Percentiles rank a stretch among this genome's conserved stretches.
Evolutionary conservation across 2,888 invertebrate species (phyloP).

Genomic region (Monopis laevigella): DNA sequence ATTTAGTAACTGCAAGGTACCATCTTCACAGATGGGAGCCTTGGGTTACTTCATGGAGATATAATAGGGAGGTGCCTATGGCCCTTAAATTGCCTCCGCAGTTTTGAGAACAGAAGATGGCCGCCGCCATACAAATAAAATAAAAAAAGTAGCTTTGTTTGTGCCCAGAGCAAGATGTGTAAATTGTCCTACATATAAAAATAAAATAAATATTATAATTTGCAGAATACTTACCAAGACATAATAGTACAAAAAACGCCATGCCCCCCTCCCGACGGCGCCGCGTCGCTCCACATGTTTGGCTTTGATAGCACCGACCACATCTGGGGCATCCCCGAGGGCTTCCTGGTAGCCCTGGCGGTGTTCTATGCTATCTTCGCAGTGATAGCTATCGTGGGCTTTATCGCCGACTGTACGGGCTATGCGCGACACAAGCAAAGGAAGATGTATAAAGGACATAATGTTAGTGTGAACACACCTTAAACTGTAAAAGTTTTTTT

Average conservation of each 20-base stretch:
- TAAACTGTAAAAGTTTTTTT: too few relatives aligned
- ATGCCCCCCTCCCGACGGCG: constrained; percentile 83
- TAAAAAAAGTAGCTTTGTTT: too few relatives aligned
- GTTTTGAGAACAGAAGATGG: too few relatives aligned
- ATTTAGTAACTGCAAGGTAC: too few relatives aligned
- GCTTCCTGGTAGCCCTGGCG: constrained; percentile 68
- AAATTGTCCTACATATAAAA: too few relatives aligned
- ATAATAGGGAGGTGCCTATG: too few relatives aligned
- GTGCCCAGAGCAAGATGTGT: too few relatives aligned
- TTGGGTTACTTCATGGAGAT: too few relatives aligned
- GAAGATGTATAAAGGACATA: constrained; percentile 54
- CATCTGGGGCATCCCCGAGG: constrained; percentile 61
- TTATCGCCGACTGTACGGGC: constrained; percentile 67
- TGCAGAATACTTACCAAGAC: constrained; percentile 84
- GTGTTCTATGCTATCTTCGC: constrained; percentile 71
- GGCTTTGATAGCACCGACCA: constrained; percentile 43
- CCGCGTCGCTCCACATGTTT: constrained; percentile 69
- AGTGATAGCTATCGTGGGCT: constrained; percentile 67
- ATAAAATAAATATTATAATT: too few relatives aligned
- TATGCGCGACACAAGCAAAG: constrained; percentile 62
- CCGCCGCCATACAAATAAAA: too few relatives aligned
- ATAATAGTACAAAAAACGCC: constrained; percentile 82
- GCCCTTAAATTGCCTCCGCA: too few relatives aligned
- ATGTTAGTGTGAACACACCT: constrained; percentile 70
- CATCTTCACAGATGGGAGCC: too few relatives aligned